phyloP scores from a whole-genome alignment of 2,797 vertebrate species.

The Chrosomus eos region DNA sequence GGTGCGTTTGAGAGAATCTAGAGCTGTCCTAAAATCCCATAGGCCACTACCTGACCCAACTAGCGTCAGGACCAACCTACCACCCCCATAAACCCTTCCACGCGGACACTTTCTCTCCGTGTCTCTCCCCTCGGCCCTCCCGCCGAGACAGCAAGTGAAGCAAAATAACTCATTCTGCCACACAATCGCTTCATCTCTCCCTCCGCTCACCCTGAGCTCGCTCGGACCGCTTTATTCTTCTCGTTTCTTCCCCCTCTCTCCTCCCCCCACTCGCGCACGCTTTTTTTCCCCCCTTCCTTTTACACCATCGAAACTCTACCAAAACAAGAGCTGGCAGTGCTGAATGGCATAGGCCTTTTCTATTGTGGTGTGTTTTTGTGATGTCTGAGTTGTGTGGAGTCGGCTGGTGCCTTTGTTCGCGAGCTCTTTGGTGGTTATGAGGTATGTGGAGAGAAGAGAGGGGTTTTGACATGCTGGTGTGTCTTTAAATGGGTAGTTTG shows the following conservation, averaged over 20 bases:
- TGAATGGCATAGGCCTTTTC: slow-evolving; percentile 80
- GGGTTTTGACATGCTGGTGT: background rate
- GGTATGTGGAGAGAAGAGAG: slow-evolving; percentile 38
- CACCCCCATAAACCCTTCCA: slow-evolving; percentile 15
- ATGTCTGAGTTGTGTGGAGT: slow-evolving; percentile 75
- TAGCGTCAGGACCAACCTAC: slow-evolving; percentile 34
- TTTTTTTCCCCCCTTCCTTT: slow-evolving; percentile 41
- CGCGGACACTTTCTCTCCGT: slow-evolving; percentile 3
- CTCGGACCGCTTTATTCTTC: slow-evolving; percentile 75
- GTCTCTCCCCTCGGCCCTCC: slow-evolving; percentile 55
- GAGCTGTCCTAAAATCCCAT: background rate
- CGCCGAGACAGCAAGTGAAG: slow-evolving; percentile 80
- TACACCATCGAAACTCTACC: slow-evolving; percentile 74
- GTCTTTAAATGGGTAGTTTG: background rate
- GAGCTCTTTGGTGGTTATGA: slow-evolving; percentile 64
- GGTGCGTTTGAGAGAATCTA: background rate
- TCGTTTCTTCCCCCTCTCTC: slow-evolving; percentile 58
- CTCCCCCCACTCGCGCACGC: slow-evolving; percentile 61
- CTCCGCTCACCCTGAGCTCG: slow-evolving; percentile 71
- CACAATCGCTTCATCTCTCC: slow-evolving; percentile 78
- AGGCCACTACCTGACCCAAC: slow-evolving; percentile 38
- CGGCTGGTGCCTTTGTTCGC: slow-evolving; percentile 71
- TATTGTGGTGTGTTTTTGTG: slow-evolving; percentile 71
- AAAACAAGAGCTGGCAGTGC: slow-evolving; percentile 74
- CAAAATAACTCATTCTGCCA: slow-evolving; percentile 83